Evolutionary conservation across 37 sponge, comb jelly and placozoan genomes (phyloP), one percentile per base, ranked within the genome.

Genomic region (Hormiphora californensis): DNA sequence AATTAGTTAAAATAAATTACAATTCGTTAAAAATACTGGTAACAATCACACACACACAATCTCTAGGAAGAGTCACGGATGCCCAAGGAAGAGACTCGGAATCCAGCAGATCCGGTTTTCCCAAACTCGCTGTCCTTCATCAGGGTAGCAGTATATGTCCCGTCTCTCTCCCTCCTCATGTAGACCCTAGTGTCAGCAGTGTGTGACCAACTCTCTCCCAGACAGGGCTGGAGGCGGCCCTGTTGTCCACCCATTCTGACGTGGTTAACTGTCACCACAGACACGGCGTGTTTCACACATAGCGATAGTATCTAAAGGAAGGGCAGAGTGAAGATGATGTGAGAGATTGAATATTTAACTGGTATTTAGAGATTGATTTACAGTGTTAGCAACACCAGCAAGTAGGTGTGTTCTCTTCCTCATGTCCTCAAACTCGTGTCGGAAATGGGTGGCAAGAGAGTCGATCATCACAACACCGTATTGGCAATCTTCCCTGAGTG

Each of bases 211-310:
- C 46, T 43, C 46, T 73, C 81, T 40, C 81, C 81, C 9, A 73
- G 81, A 40, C 81, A 73, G 43, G 81, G 81, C 81, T 73, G 81
- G 17, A 73, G 3, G 23, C 23, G n/a, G 9, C 43, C 46, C 81
- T 73, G 21, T n/a, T n/a, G n/a, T 28, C 81, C 81, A 36, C 43
- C 81, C 81, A 73, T 73, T 28, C 81, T 73, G 4, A 73, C 81
- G 19, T 73, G 81, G 46, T 73, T 73, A 1, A 73, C 81, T 33
- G 43, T 39, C 0, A 73, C 44, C 46, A 73, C 19, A 21, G 46
- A 36, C 25, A 73, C 81, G 1, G 7, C 22, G 23, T 40, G 3
- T 28, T 40, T 17, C 23, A 73, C 43, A 73, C 81, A 73, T 46
- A 73, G 44, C 1, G 27, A n/a, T 22, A 43, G 81, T 3, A 73